Conservation (phyloP, 2,888 invertebrate species). For the Ferrisia virgata region DNA sequence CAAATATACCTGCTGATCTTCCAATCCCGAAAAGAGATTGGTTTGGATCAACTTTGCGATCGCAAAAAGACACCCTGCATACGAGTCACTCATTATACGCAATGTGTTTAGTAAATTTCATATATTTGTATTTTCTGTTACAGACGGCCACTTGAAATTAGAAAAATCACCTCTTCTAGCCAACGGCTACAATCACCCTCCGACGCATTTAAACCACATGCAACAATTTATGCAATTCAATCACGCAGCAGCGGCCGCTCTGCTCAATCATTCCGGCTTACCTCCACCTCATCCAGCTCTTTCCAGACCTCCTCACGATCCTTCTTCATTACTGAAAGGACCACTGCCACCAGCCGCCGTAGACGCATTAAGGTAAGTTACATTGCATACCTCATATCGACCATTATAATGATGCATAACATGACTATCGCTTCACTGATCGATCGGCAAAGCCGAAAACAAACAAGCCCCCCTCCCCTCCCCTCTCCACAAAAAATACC, state of each 20-base stretch:
- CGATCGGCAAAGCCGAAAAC: background rate
- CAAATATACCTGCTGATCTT: too few relatives aligned
- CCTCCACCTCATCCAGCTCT: conserved; percentile 66
- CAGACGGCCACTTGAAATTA: conserved; percentile 77
- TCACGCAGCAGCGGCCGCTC: conserved; percentile 59
- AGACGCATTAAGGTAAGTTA: conserved; percentile 78
- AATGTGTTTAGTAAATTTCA: too few relatives aligned
- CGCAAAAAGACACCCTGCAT: too few relatives aligned
- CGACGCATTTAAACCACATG: conserved; percentile 87
- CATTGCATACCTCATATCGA: too few relatives aligned
- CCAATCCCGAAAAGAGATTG: too few relatives aligned
- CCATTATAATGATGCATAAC: too few relatives aligned
- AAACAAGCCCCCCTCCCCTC: too few relatives aligned
- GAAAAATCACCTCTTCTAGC: conserved; percentile 89
- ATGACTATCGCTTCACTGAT: background rate
- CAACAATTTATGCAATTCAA: conserved; percentile 63
- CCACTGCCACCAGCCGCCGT: conserved; percentile 57
- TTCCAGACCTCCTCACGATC: conserved; percentile 54
- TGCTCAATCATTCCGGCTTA: conserved; percentile 60
- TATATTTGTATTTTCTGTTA: conserved; percentile 46
- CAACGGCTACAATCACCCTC: conserved; percentile 92
- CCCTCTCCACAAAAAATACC: background rate
- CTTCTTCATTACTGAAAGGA: conserved; percentile 57
- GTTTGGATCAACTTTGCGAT: too few relatives aligned
- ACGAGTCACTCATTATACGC: too few relatives aligned